Conservation (phyloP, 2,797 vertebrate species). For the Adelosebastes latens region DNA sequence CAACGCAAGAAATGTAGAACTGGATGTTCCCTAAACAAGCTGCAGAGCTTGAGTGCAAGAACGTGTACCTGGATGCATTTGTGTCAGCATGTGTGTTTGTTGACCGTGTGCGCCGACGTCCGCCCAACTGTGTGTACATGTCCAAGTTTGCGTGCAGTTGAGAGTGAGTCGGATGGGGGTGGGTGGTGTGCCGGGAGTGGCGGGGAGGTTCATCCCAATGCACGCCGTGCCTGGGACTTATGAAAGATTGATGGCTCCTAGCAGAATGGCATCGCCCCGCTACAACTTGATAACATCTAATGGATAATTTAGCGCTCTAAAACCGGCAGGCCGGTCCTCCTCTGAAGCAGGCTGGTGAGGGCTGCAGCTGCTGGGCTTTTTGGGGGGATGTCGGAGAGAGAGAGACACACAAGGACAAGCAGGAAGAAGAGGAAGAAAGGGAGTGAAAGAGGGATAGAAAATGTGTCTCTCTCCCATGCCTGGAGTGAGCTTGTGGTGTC, state of each 20-base stretch:
- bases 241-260: constrained; percentile 96
- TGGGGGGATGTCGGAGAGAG: constrained; percentile 29
- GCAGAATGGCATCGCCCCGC: constrained; percentile 94
- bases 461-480: constrained; percentile 21
- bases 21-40: constrained; percentile 58
- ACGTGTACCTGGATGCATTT: constrained; percentile 67
- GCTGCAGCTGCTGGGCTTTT: constrained; percentile 66
- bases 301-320: constrained; percentile 95
- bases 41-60: constrained; percentile 68
- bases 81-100: constrained; percentile 68
- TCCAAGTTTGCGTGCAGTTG: constrained; percentile 64
- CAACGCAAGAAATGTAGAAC: constrained; percentile 31
- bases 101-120: constrained; percentile 52
- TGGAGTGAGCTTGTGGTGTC: constrained; percentile 34
- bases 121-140: constrained; percentile 50
- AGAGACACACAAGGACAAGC: constrained; percentile 36
- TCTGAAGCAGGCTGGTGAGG: constrained; percentile 53
- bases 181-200: constrained; percentile 44
- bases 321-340: constrained; percentile 80
- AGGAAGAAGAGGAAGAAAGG: constrained; percentile 29
- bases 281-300: constrained; percentile 98
- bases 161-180: constrained; percentile 17
- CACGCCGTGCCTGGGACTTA: constrained; percentile 73
- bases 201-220: constrained; percentile 67
- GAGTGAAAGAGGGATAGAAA: constrained; percentile 27